A percentile compares a stretch with the other conserved stretches of the same genome.
Evolutionary conservation across 2,113 vertebrate species (phyloP).

Genomic region (Scomber scombrus): DNA sequence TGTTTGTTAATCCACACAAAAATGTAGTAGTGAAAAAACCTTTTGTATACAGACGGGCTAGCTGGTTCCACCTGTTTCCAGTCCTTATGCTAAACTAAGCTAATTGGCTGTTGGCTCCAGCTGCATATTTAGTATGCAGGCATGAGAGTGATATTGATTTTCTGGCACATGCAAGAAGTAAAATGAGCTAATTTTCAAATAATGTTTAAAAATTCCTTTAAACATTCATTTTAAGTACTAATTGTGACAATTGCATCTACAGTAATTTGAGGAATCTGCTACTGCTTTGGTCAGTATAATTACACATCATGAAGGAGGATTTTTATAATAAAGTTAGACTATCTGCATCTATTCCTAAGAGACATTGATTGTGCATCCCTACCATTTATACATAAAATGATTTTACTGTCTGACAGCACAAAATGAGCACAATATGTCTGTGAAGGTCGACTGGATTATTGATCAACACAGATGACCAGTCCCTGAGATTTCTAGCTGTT

Average conservation of each 20-base stretch:
- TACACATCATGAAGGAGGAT: background rate
- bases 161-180: background rate
- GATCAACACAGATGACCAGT: constrained; percentile 39
- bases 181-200: too few species aligned
- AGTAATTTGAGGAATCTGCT: background rate
- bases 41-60: too few species aligned
- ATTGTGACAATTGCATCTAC: background rate
- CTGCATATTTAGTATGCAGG: background rate
- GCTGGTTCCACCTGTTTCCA: too few species aligned
- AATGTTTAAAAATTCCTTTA: background rate
- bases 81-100: background rate
- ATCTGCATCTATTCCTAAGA: background rate
- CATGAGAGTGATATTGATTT: background rate
- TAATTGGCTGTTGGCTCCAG: background rate
- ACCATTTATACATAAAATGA: constrained; percentile 4
- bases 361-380: constrained; percentile 15
- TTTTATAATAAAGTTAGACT: background rate
- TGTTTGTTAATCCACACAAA: too few species aligned
- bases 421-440: constrained; percentile 27
- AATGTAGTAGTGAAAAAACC: too few species aligned
- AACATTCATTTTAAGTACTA: background rate
- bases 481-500: background rate
- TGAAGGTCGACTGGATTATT: background rate
- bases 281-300: background rate
- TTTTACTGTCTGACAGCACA: constrained; percentile 14